Evolutionary conservation across 2,888 invertebrate genomes (phyloP).

Genomic region (Rhyacophila evoluta): DNA sequence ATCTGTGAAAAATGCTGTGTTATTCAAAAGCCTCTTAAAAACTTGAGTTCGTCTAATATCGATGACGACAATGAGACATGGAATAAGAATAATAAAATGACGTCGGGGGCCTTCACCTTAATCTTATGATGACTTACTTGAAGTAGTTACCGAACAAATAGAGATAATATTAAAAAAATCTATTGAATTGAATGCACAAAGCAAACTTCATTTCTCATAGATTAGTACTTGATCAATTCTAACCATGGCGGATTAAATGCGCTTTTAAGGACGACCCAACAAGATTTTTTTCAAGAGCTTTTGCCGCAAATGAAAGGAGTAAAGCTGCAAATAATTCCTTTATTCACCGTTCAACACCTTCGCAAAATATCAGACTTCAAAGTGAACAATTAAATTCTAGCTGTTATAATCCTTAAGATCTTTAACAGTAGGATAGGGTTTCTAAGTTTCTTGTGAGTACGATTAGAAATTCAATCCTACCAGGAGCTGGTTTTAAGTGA

Average conservation of each 20-base stretch:
- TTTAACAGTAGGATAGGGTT: not conserved
- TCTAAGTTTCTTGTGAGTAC: not conserved
- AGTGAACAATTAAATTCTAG: not conserved
- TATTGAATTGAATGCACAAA: too few species aligned
- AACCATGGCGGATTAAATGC: not conserved
- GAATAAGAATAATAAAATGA: too few species aligned
- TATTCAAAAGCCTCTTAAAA: too few species aligned
- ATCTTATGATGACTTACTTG: too few species aligned
- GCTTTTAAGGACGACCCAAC: not conserved
- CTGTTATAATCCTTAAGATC: not conserved
- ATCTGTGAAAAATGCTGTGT: too few species aligned
- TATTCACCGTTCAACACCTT: conserved; percentile 1
- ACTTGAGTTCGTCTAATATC: too few species aligned
- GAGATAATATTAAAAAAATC: too few species aligned
- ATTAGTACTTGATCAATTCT: not conserved
- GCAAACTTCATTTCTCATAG: not conserved
- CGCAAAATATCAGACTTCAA: not conserved
- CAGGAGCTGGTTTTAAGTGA: too few species aligned
- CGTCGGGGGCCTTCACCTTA: too few species aligned
- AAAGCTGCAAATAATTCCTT: conserved; percentile 3
- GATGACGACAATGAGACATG: too few species aligned
- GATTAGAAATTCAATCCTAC: not conserved
- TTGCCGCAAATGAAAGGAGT: not conserved
- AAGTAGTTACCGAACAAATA: too few species aligned
- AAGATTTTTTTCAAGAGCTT: not conserved